Evolutionary conservation across 2,797 vertebrate species (phyloP), one percentile per base, ranked within the genome.

Genomic region (Oryzias sinensis): DNA sequence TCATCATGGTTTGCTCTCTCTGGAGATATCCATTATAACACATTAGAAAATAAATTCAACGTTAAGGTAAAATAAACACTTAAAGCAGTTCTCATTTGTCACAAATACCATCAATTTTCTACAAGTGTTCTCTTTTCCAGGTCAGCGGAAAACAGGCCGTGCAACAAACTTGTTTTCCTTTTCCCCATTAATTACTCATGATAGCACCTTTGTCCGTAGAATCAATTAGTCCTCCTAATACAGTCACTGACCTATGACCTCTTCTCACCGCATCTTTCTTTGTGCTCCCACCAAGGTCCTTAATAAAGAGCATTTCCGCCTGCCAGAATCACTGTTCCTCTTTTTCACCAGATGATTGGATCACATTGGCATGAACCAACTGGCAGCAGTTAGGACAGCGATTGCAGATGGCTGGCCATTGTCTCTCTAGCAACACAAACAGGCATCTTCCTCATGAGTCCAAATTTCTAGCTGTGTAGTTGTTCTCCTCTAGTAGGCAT

Each of bases 221-320:
- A 87, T 89, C 87, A 90, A 83, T 87, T 77, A 74, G 58, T 81
- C 77, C 76, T 72, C 86, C 81, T 89, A 82, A 85, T 86, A 80
- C 73, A 74, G 69, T 85, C 80, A 82, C 80, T 90, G 86, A 90
- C 85, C 86, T 78, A 50, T 65, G 75, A 86, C 81, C 79, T 53
- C 65, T 66, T 81, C 73, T 73, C 50, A 73, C 69, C 59, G 64
- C 16, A 16, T 69, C 69, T 75, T 54, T 51, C 52, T 57, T 71
- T 70, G 59, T 69, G 74, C 58, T 71, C 67, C 24, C 63, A 65
- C 72, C 47, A 59, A 50, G 58, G 63, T 53, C 56, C 65, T 44
- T 43, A 62, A 55, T 71, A 70, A 67, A 69, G 72, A 70, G 57
- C 53, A 74, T 81, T 72, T 83, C 54, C 52, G 59, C 44, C 62